These are phyloP conservation scores for Cecidostiba fungosa DNA, from an alignment of 2,888 invertebrate genomes.

Conservation along the genomic window DNA sequence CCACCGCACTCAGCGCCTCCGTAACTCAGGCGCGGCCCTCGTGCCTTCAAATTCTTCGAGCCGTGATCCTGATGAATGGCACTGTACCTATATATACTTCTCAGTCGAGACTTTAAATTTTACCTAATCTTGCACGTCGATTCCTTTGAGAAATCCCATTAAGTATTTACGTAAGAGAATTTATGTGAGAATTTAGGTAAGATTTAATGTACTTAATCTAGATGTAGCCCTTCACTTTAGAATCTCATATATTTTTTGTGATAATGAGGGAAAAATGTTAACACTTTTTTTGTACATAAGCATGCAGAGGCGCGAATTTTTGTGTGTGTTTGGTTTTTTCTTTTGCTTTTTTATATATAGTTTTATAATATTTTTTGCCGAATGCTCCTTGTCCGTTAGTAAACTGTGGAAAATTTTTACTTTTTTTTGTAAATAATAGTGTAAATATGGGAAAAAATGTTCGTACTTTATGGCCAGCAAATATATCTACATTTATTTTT, in stretches of 20 bases:
- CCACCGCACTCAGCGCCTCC: constrained; percentile 77
- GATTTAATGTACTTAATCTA: constrained; percentile 5
- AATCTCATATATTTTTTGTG: constrained; percentile 4
- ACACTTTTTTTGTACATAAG: not conserved
- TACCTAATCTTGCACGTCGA: not conserved
- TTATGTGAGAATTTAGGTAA: not conserved
- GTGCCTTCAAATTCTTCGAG: constrained; percentile 23
- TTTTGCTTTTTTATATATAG: not conserved
- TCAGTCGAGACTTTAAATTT: not conserved
- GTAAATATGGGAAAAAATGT: not conserved
- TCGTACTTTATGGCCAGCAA: not conserved
- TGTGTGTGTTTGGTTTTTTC: not conserved
- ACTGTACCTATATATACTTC: not conserved
- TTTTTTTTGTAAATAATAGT: not conserved
- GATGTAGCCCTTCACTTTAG: not conserved
- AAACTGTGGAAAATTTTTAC: not conserved
- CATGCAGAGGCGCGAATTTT: constrained; percentile 1
- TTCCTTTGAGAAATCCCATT: not conserved
- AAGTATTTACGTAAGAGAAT: not conserved
- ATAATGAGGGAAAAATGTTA: not conserved
- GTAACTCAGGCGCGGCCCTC: constrained; percentile 68
- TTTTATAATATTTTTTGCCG: not conserved
- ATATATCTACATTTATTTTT: not conserved
- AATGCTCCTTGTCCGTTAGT: not conserved
- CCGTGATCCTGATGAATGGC: not conserved